Conservation (phyloP, 1,140 invertebrate genomes). For the Drosophila ironensis region DNA sequence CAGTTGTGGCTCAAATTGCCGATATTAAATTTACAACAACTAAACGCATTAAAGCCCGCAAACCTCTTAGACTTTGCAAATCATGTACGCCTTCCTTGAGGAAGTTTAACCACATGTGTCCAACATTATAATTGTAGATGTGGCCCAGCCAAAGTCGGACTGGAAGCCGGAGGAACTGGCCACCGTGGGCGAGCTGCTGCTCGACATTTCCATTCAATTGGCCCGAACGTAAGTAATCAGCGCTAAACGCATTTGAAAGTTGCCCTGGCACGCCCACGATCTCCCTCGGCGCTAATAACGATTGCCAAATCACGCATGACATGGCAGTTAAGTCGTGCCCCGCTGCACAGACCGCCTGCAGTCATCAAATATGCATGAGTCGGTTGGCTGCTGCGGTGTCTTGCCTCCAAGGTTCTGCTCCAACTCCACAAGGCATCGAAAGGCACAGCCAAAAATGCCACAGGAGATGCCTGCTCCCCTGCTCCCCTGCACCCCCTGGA, state of each 20-base stretch:
- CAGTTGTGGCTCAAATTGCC: too few species aligned
- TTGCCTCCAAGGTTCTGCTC: slow-evolving; percentile 59
- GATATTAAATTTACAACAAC: too few species aligned
- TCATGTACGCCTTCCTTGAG: too few species aligned
- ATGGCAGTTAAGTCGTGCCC: slow-evolving; percentile 37
- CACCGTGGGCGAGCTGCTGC: slow-evolving; percentile 91
- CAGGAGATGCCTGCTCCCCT: too few species aligned
- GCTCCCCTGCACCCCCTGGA: too few species aligned
- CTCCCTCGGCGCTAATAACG: slow-evolving; percentile 43
- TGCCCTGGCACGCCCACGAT: slow-evolving; percentile 58
- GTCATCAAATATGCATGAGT: slow-evolving; percentile 57
- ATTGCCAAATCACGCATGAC: slow-evolving; percentile 66
- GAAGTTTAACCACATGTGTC: background rate
- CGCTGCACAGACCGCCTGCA: slow-evolving; percentile 35
- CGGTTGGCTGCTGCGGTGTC: too few species aligned
- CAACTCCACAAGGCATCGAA: slow-evolving; percentile 4
- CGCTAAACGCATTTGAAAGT: slow-evolving; percentile 63
- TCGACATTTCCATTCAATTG: slow-evolving; percentile 92
- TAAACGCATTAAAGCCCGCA: too few species aligned
- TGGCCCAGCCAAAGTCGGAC: slow-evolving; percentile 88
- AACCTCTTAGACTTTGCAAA: too few species aligned
- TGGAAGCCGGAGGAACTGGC: slow-evolving; percentile 92
- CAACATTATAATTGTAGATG: slow-evolving; percentile 83
- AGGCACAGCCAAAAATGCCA: slow-evolving; percentile 1
- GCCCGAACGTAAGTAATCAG: slow-evolving; percentile 89